Conservation (phyloP, 2,888 invertebrate genomes). For the Cosmia trapezina region DNA sequence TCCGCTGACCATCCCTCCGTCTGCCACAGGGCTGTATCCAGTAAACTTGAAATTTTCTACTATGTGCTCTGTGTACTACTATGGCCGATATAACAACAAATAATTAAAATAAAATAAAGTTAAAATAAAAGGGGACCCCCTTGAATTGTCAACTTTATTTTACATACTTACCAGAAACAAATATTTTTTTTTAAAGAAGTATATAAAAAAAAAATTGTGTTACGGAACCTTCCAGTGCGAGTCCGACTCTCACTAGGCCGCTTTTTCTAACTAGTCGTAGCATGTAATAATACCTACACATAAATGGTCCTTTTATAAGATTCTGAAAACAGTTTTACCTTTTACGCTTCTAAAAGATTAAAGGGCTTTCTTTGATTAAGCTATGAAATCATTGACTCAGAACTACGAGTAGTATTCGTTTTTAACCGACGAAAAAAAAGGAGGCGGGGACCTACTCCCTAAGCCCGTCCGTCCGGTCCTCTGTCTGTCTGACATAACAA, state of each 20-base stretch:
- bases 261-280: background rate
- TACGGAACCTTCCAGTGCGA: background rate
- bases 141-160: no score
- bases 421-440: no score
- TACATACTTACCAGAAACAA: no score
- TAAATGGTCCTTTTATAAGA: background rate
- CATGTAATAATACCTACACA: background rate
- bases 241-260: background rate
- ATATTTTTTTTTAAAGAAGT: no score
- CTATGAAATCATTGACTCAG: background rate
- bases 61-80: no score
- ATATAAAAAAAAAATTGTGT: no score
- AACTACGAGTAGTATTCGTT: background rate
- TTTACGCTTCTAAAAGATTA: background rate
- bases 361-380: background rate
- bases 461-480: no score
- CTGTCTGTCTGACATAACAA: no score
- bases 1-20: background rate
- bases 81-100: background rate
- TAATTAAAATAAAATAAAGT: background rate
- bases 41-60: background rate
- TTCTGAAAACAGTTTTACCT: constrained; percentile 4
- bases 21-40: background rate
- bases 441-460: no score
- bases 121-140: no score